These are phyloP conservation scores for Sinocyclocheilus anshuiensis DNA, from an alignment of 2,113 vertebrate genomes.

Conservation along the genomic window DNA sequence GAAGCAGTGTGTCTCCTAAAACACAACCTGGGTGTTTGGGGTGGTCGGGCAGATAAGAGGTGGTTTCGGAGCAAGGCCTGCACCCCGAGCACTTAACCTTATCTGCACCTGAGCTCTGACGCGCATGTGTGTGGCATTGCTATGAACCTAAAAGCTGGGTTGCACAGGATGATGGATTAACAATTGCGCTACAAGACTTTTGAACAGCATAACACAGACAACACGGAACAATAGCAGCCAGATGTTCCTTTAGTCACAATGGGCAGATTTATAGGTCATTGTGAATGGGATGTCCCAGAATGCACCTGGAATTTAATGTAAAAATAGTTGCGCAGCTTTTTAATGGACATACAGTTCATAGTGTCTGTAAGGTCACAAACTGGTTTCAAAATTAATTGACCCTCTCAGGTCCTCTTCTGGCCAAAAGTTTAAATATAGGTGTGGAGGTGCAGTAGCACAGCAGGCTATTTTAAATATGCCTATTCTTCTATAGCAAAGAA, in stretches of 20 bases:
- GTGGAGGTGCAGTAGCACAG: conserved; percentile 11
- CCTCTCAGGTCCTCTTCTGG: conserved; percentile 33
- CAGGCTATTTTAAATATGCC: conserved; percentile 20
- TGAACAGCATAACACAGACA: not conserved
- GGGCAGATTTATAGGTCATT: not conserved
- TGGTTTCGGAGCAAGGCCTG: conserved; percentile 9
- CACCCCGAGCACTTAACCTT: conserved; percentile 17
- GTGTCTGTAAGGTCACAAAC: conserved; percentile 13
- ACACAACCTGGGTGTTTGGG: not conserved
- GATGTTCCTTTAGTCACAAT: not conserved
- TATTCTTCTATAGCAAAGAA: conserved; percentile 12
- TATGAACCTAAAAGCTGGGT: not conserved
- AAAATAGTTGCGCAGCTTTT: not conserved
- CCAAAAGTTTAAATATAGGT: conserved; percentile 28
- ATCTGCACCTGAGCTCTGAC: conserved; percentile 1
- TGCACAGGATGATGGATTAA: not conserved
- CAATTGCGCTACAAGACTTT: not conserved
- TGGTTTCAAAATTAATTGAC: conserved; percentile 41
- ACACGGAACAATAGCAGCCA: not conserved
- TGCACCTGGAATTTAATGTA: not conserved
- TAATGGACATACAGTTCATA: conserved; percentile 3
- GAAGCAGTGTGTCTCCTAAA: conserved; percentile 17
- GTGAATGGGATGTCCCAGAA: not conserved
- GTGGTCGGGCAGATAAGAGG: conserved; percentile 26
- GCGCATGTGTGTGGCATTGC: not conserved